Evolutionary conservation across 2,797 vertebrate genomes (phyloP).

Genomic region (Peromyscus melanophrys): DNA sequence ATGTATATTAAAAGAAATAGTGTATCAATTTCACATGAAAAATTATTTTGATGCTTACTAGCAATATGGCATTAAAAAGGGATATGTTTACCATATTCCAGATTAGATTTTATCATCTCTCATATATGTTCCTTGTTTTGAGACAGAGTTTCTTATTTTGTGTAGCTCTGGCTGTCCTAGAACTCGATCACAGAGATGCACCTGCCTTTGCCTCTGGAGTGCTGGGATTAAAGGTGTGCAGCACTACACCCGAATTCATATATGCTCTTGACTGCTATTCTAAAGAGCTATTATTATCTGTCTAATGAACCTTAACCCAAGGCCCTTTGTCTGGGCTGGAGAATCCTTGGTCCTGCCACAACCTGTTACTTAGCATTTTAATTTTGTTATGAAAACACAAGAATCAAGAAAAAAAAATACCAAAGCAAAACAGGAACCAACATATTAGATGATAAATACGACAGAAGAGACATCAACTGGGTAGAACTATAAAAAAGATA

Average conservation of each 20-base stretch:
- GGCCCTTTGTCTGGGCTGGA: slow-evolving; percentile 31
- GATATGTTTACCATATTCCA: slow-evolving; percentile 17
- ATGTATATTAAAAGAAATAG: background rate
- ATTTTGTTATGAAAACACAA: slow-evolving; percentile 28
- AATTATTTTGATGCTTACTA: background rate
- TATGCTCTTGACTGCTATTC: background rate
- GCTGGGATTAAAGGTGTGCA: background rate
- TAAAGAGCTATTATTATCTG: background rate
- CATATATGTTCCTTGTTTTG: background rate
- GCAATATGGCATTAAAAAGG: slow-evolving; percentile 11
- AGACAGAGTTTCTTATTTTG: background rate
- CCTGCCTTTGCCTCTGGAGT: background rate
- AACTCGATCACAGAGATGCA: background rate
- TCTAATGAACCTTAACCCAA: background rate
- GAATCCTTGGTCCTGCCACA: background rate
- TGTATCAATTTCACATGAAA: slow-evolving; percentile 26
- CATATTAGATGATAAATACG: slow-evolving; percentile 5
- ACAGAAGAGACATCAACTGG: background rate
- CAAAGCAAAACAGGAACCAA: slow-evolving; percentile 38
- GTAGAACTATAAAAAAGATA: slow-evolving; percentile 71
- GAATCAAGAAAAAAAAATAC: background rate
- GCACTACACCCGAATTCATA: background rate
- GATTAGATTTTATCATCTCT: slow-evolving; percentile 36
- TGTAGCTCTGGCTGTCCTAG: background rate
- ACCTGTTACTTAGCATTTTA: slow-evolving; percentile 54